Conservation (phyloP, 2,797 vertebrate genomes). For the Leptodactylus fallax region DNA sequence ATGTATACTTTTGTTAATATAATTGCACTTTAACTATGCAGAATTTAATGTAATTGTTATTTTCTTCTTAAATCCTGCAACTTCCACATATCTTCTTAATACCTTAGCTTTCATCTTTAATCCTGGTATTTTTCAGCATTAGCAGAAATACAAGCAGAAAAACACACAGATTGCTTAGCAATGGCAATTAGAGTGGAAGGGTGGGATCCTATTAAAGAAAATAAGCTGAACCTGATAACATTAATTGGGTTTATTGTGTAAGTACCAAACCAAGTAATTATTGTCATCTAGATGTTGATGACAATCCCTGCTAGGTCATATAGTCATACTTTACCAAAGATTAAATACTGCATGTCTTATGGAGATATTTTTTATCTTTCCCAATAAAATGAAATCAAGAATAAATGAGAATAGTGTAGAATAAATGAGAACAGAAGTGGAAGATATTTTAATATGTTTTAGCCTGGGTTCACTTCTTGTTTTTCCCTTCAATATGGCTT, state of each 20-base stretch:
- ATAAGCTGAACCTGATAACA: constrained; percentile 13
- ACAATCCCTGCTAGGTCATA: not conserved
- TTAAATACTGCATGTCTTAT: not conserved
- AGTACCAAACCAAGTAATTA: not conserved
- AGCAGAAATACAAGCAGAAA: constrained; percentile 28
- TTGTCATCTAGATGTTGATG: not conserved
- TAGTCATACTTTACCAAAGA: not conserved
- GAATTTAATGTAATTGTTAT: constrained; percentile 34
- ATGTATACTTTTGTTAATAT: not conserved
- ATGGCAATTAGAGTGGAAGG: constrained; percentile 42
- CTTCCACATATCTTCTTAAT: constrained; percentile 34
- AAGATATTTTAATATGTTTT: too few relatives aligned
- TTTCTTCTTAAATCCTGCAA: constrained; percentile 36
- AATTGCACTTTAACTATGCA: constrained; percentile 19
- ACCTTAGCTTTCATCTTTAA: constrained; percentile 52
- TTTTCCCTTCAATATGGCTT: too few relatives aligned
- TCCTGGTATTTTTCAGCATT: constrained; percentile 36
- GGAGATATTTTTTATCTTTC: not conserved
- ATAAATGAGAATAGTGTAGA: not conserved
- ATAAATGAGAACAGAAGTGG: too few relatives aligned
- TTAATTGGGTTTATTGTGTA: not conserved
- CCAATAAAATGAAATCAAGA: not conserved
- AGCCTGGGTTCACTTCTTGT: too few relatives aligned
- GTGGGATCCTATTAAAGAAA: not conserved
- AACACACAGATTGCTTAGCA: constrained; percentile 30